Base-by-base conservation (phyloP, 2,888 invertebrate species). In the Geophilus truncorum region DNA sequence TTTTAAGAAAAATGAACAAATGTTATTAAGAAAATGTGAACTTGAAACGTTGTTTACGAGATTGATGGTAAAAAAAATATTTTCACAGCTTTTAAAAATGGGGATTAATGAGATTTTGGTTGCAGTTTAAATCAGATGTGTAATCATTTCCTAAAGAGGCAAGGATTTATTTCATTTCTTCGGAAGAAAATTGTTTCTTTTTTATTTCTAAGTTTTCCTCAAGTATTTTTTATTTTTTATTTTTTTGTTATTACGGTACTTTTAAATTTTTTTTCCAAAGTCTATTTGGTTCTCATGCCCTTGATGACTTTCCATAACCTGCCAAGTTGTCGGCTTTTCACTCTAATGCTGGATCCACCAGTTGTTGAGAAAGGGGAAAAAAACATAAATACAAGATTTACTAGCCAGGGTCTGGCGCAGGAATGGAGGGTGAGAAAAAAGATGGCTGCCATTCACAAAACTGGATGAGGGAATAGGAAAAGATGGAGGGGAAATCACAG, bases 381-480 rank as follows among this genome's bases (percentile, higher is more conserved):
- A 62, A 62, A 62, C 57, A 62, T 62, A 62, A 62, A 62, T 62
- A 62, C 57, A 62, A 62, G 57, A 62, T 62, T 62, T 62, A 62
- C 57, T 62, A 62, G 57, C 57, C 57, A 21, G 23, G 57, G 57
- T 21, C 57, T 23, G 21, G 57, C 57, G n/a, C n/a, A n/a, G 18
- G 23, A 62, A 9, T 18, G 57, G 57, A 62, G 57, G 57, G 57
- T 62, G 57, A 62, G 57, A 62, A 62, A 62, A 40, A 62, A 62
- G 21, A 62, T 62, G 57, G 57, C 57, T 62, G 21, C 57, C 57
- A 62, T 62, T 62, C 57, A 62, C 21, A 62, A 62, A 62, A 62
- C 57, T 62, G 57, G 57, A n/a, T 21, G 57, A 62, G 57, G 57
- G 57, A 57, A 57, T 57, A 21, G n/a, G 57, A 15, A 62, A 62